These are phyloP conservation scores for Adelognathus sp. DNA, from an alignment of 2,888 invertebrate species.

Conservation along the genomic window DNA sequence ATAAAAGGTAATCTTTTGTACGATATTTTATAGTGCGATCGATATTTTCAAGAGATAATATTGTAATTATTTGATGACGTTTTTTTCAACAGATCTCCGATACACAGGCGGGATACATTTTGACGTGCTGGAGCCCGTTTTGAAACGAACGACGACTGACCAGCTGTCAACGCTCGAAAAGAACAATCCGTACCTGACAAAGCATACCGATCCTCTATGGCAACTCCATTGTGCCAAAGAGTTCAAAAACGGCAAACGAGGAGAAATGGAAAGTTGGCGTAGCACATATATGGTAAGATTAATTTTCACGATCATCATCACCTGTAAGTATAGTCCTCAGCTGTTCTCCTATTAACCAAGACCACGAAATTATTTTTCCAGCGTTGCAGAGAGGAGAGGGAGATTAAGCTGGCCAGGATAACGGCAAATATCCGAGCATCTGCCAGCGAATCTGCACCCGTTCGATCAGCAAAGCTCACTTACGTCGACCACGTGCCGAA, in stretches of 20 bases:
- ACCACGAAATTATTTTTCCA: constrained; percentile 72
- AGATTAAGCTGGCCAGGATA: constrained; percentile 89
- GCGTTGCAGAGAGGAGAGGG: constrained; percentile 93
- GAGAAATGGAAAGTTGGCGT: constrained; percentile 94
- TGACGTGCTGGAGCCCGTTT: constrained; percentile 92
- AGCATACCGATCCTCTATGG: constrained; percentile 96
- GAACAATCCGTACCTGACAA: constrained; percentile 94
- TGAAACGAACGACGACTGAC: constrained; percentile 92
- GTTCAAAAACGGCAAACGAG: constrained; percentile 88
- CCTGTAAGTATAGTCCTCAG: no score
- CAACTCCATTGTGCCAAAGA: constrained; percentile 90
- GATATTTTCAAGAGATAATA: constrained; percentile 2
- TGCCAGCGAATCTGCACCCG: constrained; percentile 90
- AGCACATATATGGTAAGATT: constrained; percentile 91
- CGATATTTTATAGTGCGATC: background rate
- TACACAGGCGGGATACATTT: constrained; percentile 97
- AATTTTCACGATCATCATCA: background rate
- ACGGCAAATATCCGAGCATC: constrained; percentile 92
- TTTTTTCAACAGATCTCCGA: constrained; percentile 86
- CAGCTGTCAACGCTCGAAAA: constrained; percentile 94
- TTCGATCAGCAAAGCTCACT: constrained; percentile 94
- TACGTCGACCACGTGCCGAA: constrained; percentile 95
- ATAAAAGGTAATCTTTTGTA: constrained; percentile 89
- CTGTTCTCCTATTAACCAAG: background rate
- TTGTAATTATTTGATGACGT: background rate